These are phyloP conservation scores for Sarcophaga variegata DNA, from an alignment of 2,888 invertebrate species.

Conservation along the genomic window DNA sequence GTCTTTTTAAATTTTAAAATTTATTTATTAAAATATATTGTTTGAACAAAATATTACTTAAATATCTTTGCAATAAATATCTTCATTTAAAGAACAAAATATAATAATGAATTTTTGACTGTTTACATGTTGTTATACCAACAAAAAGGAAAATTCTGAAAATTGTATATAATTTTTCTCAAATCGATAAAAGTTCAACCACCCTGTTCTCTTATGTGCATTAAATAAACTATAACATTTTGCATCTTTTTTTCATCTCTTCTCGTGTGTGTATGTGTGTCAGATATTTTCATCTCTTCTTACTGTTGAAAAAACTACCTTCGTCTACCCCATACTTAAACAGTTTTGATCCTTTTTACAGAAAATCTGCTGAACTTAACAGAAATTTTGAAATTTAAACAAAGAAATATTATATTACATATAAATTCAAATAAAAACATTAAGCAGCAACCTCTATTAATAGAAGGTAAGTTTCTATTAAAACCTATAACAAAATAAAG, in stretches of 20 bases:
- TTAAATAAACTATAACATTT: constrained; percentile 36
- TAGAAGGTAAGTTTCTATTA: not conserved
- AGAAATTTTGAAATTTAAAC: not conserved
- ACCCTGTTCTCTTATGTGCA: constrained; percentile 46
- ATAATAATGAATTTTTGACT: constrained; percentile 4
- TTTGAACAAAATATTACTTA: not conserved
- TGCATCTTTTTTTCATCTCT: not conserved
- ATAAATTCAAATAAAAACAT: not conserved
- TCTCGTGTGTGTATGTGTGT: not conserved
- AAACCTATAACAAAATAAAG: not conserved
- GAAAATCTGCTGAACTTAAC: constrained; percentile 43
- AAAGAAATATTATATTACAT: not conserved
- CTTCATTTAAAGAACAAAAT: no score
- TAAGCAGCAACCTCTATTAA: not conserved
- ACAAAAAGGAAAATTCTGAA: constrained; percentile 35
- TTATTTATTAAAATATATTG: not conserved
- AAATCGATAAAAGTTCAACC: constrained; percentile 68
- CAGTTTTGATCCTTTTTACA: constrained; percentile 57
- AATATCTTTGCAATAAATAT: not conserved
- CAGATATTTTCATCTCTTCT: not conserved
- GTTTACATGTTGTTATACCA: constrained; percentile 62
- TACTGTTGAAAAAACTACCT: not conserved
- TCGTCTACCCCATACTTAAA: not conserved
- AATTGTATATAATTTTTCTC: constrained; percentile 40
- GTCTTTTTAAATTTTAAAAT: not conserved